Conservation (phyloP, 1,140 invertebrate species). For the Camponotus floridanus region DNA sequence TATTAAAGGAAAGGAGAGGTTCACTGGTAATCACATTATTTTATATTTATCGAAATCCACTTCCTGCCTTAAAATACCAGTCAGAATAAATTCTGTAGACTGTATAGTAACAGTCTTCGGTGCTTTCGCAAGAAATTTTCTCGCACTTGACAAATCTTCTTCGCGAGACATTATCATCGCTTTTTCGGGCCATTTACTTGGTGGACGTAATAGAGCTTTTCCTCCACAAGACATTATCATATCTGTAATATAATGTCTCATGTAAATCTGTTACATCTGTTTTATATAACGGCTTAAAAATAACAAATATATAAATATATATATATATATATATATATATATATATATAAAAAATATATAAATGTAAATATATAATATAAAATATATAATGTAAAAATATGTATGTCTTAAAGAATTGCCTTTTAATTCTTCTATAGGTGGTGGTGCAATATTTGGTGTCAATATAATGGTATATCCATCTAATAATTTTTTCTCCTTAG, state of each 20-base stretch:
- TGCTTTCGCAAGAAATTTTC: constrained; percentile 79
- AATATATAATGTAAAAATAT: no score
- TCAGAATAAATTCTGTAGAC: constrained; percentile 84
- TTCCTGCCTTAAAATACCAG: constrained; percentile 84
- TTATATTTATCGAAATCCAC: constrained; percentile 77
- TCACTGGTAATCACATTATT: constrained; percentile 39
- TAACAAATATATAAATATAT: no score
- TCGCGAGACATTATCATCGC: constrained; percentile 81
- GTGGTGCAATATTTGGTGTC: constrained; percentile 83
- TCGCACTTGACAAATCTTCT: constrained; percentile 80
- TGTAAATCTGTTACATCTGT: background rate
- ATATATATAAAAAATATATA: no score
- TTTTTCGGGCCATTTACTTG: constrained; percentile 80
- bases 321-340: no score
- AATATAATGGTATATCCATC: constrained; percentile 81
- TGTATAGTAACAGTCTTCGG: constrained; percentile 81
- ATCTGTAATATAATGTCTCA: constrained; percentile 75
- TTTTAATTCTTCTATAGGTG: constrained; percentile 85
- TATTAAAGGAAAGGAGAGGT: background rate
- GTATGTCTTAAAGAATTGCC: constrained; percentile 72
- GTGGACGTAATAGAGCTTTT: constrained; percentile 75
- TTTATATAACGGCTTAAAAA: constrained; percentile 28
- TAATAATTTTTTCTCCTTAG: constrained; percentile 79
- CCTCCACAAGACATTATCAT: constrained; percentile 84
- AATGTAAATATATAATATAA: no score